phyloP scores from a whole-genome alignment of 2,113 vertebrate species.

The Takifugu bimaculatus region DNA sequence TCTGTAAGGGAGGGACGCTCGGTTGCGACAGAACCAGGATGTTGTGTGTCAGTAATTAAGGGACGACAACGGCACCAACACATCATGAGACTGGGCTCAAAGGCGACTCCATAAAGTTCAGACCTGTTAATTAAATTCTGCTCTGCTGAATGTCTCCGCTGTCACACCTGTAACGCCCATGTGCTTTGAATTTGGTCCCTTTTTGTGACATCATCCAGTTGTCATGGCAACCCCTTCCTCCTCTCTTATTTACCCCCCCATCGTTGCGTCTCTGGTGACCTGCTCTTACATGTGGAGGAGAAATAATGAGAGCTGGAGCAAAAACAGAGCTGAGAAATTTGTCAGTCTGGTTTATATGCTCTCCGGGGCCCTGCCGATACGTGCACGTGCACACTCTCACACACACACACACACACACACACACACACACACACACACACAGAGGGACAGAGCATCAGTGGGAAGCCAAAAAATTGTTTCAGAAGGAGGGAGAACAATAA shows the following conservation, averaged over 20 bases:
- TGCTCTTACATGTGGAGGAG: slow-evolving; percentile 28
- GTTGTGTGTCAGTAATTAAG: slow-evolving; percentile 50
- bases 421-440: background rate
- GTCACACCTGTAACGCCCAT: slow-evolving; percentile 13
- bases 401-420: no score
- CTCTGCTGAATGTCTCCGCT: slow-evolving; percentile 47
- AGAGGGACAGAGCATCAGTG: slow-evolving; percentile 11
- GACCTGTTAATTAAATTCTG: slow-evolving; percentile 59
- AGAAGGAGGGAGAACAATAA: slow-evolving; percentile 24
- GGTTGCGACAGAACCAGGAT: no score
- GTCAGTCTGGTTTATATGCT: slow-evolving; percentile 26
- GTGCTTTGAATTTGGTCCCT: slow-evolving; percentile 57
- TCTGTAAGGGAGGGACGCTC: no score
- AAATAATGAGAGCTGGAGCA: slow-evolving; percentile 29
- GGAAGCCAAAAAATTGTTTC: slow-evolving; percentile 21
- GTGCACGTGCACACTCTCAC: background rate
- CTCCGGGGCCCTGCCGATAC: slow-evolving; percentile 9
- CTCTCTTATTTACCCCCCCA: background rate
- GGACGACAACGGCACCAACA: slow-evolving; percentile 52
- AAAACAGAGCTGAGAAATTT: slow-evolving; percentile 36
- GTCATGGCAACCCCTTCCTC: slow-evolving; percentile 25
- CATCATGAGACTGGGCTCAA: slow-evolving; percentile 7
- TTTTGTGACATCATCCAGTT: slow-evolving; percentile 51
- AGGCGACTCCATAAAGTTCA: slow-evolving; percentile 56
- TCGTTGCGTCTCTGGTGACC: slow-evolving; percentile 42